Conservation (phyloP, 1,140 invertebrate species). For the Neodiprion lecontei region DNA sequence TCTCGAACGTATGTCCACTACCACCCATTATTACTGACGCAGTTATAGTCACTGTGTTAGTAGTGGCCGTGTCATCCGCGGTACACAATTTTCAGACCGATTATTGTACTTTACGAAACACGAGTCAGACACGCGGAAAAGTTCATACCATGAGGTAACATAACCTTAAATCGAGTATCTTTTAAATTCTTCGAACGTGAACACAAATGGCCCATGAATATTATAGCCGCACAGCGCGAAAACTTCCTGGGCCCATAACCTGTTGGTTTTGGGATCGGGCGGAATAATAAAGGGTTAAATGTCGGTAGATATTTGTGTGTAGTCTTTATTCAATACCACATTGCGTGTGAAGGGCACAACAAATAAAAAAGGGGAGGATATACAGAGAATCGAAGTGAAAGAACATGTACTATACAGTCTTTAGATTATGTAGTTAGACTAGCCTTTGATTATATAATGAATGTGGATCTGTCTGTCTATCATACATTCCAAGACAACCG, state of each 20-base stretch:
- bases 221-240: not conserved
- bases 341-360: too few relatives aligned
- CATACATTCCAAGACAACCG: too few relatives aligned
- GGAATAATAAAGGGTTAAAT: not conserved
- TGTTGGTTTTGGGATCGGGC: not conserved
- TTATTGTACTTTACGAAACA: not conserved
- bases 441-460: too few relatives aligned
- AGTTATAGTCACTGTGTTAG: not conserved
- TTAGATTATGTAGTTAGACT: too few relatives aligned
- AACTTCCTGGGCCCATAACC: not conserved
- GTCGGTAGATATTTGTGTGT: not conserved
- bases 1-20: not conserved
- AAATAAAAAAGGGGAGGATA: too few relatives aligned
- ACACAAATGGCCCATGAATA: not conserved
- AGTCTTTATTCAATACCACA: too few relatives aligned
- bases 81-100: not conserved
- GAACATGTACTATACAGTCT: too few relatives aligned
- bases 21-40: not conserved
- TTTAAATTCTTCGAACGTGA: not conserved
- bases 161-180: not conserved
- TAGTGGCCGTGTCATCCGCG: not conserved
- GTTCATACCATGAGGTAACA: not conserved
- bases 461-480: too few relatives aligned
- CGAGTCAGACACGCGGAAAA: conserved; percentile 2
- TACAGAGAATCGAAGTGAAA: too few relatives aligned